Evolutionary conservation across 2,113 vertebrate species (phyloP).

Genomic region (Todiramphus saurophagus): DNA sequence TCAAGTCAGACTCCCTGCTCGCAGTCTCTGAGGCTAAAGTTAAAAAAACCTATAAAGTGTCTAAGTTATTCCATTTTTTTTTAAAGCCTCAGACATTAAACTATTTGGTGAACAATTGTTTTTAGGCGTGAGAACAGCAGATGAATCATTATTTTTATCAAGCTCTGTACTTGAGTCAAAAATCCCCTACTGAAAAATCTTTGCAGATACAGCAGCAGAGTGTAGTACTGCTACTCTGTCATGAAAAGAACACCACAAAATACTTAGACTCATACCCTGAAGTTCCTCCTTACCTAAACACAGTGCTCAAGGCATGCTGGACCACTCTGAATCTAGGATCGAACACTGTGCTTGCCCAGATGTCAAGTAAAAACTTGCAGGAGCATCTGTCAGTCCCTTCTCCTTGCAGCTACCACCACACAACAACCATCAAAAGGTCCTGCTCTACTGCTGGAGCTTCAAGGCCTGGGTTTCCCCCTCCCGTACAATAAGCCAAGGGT

Average conservation of each 20-base stretch:
- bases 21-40: not conserved
- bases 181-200: not conserved
- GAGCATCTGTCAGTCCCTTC: not conserved
- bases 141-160: slow-evolving; percentile 31
- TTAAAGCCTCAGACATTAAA: slow-evolving; percentile 25
- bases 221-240: not conserved
- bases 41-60: not conserved
- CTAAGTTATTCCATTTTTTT: not conserved
- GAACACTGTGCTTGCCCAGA: not conserved
- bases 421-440: not conserved
- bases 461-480: not conserved
- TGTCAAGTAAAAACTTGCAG: not conserved
- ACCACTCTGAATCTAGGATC: not conserved
- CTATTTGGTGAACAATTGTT: not conserved
- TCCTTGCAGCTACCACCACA: not conserved
- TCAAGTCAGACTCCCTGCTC: not conserved
- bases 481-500: not conserved
- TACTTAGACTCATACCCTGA: not conserved
- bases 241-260: not conserved
- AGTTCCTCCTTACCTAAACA: not conserved
- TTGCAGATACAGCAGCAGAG: not conserved
- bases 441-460: not conserved
- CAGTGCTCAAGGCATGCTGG: not conserved
- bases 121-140: not conserved
- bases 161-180: not conserved